Evolutionary conservation across 2,797 vertebrate species (phyloP), one percentile per base, ranked within the genome.

Genomic region (Diplodus puntazzo): DNA sequence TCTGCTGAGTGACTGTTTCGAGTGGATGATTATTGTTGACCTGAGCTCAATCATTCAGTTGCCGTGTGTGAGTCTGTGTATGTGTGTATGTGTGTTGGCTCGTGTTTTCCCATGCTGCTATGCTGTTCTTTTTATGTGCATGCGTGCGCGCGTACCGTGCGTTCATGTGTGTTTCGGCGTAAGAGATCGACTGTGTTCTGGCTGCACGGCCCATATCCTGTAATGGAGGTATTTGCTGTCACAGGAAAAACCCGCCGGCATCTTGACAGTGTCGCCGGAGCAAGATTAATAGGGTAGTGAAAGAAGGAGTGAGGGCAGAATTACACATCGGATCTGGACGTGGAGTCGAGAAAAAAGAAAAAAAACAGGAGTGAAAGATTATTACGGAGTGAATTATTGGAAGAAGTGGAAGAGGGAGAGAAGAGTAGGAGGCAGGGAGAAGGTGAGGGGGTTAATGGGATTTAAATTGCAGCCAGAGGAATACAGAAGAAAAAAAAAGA

Each of bases 201-300:
- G 4, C 30, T 88, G 61, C 84, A 82, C 10, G 18, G 78, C 67
- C 81, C 87, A 69, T 80, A 84, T 91, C 83, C 77, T 86, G 81
- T 82, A 53, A 85, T 87, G 70, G 80, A 90, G 81, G 82, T 86
- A 80, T 92, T 91, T 92, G 83, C 74, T 82, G 80, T 90, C 80
- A 75, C 73, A 65, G 71, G 81, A 91, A 91, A 92, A 92, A 90
- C 73, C 88, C 73, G 75, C 45, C 16, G 68, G 66, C 71, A 45
- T 85, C 73, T 76, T 89, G 84, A 89, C 84, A 79, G 79, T 81
- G 84, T 92, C 67, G 58, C 83, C 85, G 72, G 6, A 34, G 45
- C 46, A 90, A 90, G 85, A 94, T 93, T 93, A 85, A 91, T 88
- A 39, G 71, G 11, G 1, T 34, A 70, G 57, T 42, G 61, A 80